These are phyloP conservation scores for Carassius auratus DNA, from an alignment of 2,113 vertebrate species.

Conservation along the genomic window DNA sequence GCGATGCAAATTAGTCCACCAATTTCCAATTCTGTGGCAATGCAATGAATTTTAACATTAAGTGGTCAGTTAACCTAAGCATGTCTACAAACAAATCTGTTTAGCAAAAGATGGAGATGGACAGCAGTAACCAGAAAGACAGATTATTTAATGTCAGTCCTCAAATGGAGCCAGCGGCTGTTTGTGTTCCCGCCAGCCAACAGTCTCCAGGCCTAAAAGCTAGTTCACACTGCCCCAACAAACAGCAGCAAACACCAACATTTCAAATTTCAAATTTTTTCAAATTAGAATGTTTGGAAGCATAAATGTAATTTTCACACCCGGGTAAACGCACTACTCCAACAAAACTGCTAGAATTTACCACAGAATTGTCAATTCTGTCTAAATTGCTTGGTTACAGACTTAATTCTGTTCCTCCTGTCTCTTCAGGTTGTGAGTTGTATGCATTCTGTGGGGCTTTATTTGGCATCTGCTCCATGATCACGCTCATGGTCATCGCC, in stretches of 20 bases:
- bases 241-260: neutral
- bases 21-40: neutral
- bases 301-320: neutral
- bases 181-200: neutral
- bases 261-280: neutral
- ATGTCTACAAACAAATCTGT: neutral
- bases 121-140: neutral
- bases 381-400: neutral
- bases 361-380: neutral
- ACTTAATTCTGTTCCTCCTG: neutral
- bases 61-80: neutral
- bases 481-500: slow-evolving; percentile 90
- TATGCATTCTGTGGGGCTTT: slow-evolving; percentile 97
- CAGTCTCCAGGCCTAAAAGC: slow-evolving; percentile 1
- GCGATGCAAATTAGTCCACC: neutral
- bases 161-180: neutral
- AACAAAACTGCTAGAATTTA: neutral
- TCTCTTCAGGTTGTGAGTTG: slow-evolving; percentile 84
- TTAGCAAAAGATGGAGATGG: neutral
- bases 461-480: slow-evolving; percentile 97
- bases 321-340: too few species aligned
- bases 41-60: neutral
- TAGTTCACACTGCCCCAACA: neutral
- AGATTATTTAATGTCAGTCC: neutral
- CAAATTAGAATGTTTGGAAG: neutral